Percentiles rank a stretch among this genome's conserved stretches.
Conservation (phyloP, 1,140 invertebrate genomes). For the Bombus sylvicola region DNA sequence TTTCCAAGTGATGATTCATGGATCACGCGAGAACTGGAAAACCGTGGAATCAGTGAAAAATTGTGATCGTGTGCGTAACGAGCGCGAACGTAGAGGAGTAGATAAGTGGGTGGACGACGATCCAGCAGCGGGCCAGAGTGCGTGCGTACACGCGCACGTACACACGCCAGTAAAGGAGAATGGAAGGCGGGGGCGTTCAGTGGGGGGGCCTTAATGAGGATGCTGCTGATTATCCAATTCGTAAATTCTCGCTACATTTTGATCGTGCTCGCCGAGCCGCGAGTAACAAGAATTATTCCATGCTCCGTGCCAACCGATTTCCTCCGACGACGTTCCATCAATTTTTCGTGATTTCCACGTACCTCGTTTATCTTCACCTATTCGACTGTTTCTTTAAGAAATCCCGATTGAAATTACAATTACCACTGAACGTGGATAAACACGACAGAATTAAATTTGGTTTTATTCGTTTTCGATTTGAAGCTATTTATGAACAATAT, state of each 20-base stretch:
- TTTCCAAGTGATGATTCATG: constrained; percentile 40
- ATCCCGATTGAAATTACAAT: background rate
- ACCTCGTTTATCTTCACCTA: background rate
- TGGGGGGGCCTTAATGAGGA: constrained; percentile 82
- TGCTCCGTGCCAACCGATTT: constrained; percentile 38
- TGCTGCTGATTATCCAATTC: constrained; percentile 84
- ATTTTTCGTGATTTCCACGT: background rate
- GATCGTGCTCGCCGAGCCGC: constrained; percentile 76
- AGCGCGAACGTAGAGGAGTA: constrained; percentile 27
- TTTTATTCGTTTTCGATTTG: too few relatives aligned
- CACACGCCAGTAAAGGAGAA: constrained; percentile 65
- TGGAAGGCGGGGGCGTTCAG: constrained; percentile 80
- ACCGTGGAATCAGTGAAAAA: constrained; percentile 56
- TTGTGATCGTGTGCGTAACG: background rate
- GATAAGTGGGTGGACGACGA: constrained; percentile 58
- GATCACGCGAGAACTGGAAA: constrained; percentile 20
- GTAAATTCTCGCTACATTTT: constrained; percentile 83
- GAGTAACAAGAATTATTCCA: constrained; percentile 74
- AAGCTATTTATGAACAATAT: too few relatives aligned
- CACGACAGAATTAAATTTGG: too few relatives aligned
- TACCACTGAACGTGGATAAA: background rate
- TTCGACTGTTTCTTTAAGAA: too few relatives aligned
- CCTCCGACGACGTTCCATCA: constrained; percentile 7
- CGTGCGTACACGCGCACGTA: constrained; percentile 23
- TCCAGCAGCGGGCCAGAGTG: background rate